Percentiles rank a stretch among this genome's conserved stretches.
Conservation (phyloP, 1,140 invertebrate species). For the Calliopsis andreniformis region DNA sequence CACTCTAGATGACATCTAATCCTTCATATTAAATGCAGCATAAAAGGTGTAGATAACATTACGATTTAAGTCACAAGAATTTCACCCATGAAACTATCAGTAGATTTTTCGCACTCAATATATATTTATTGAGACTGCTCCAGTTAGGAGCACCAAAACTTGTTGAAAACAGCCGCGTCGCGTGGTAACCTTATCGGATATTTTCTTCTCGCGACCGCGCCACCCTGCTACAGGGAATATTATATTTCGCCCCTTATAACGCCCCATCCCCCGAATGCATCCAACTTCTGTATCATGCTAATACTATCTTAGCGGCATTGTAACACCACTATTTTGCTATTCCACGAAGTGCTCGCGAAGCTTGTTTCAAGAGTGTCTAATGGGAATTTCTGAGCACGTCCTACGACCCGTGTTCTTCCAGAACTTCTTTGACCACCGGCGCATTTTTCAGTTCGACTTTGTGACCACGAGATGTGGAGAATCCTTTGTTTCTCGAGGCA, state of each 20-base stretch:
- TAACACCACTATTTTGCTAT: constrained; percentile 29
- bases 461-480: not conserved
- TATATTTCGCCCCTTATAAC: constrained; percentile 16
- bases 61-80: too few relatives aligned
- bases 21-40: too few relatives aligned
- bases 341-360: not conserved
- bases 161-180: not conserved
- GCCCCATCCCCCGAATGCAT: too few relatives aligned
- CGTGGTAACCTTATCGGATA: constrained; percentile 6
- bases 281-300: constrained; percentile 3
- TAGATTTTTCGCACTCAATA: not conserved
- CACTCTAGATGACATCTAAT: too few relatives aligned
- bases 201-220: not conserved
- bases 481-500: not conserved
- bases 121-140: not conserved
- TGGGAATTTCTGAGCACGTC: constrained; percentile 19
- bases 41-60: too few relatives aligned
- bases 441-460: too few relatives aligned
- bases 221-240: constrained; percentile 15
- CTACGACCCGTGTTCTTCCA: not conserved
- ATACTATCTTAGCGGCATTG: constrained; percentile 2
- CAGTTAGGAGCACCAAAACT: not conserved
- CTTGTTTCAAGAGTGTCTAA: not conserved
- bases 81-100: not conserved
- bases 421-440: not conserved